Conservation (phyloP, 1,140 invertebrate genomes). For the Neodiprion pinetum region DNA sequence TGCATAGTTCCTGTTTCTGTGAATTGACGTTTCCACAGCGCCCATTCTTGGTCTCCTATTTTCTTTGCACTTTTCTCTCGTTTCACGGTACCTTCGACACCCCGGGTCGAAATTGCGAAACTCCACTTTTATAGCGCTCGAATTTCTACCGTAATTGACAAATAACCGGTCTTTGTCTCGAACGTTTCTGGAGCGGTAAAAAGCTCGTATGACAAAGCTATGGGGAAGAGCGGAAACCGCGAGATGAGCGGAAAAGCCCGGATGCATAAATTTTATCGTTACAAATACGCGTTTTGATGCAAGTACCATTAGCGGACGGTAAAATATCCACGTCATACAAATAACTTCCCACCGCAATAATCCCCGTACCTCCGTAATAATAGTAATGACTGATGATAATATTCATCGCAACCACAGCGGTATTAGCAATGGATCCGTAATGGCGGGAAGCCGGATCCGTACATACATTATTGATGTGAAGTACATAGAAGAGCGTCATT, state of each 20-base stretch:
- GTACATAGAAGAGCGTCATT: background rate
- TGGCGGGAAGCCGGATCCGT: background rate
- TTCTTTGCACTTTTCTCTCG: background rate
- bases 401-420: background rate
- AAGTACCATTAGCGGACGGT: too few species aligned
- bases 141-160: too few species aligned
- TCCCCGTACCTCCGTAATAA: background rate
- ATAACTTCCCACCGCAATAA: background rate
- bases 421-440: slow-evolving; percentile 4
- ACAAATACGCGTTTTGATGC: background rate
- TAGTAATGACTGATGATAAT: slow-evolving; percentile 2
- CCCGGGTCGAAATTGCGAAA: background rate
- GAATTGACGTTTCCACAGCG: too few species aligned
- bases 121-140: too few species aligned
- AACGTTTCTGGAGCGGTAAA: too few species aligned
- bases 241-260: too few species aligned
- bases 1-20: background rate
- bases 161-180: too few species aligned
- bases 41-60: background rate
- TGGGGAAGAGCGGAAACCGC: too few species aligned
- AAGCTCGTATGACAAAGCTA: too few species aligned
- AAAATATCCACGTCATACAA: background rate
- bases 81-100: background rate
- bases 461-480: background rate
- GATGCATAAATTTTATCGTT: too few species aligned